Evolutionary conservation across 2,797 vertebrate species (phyloP), one percentile per base, ranked within the genome.

Genomic region (Holocentrus rufus): DNA sequence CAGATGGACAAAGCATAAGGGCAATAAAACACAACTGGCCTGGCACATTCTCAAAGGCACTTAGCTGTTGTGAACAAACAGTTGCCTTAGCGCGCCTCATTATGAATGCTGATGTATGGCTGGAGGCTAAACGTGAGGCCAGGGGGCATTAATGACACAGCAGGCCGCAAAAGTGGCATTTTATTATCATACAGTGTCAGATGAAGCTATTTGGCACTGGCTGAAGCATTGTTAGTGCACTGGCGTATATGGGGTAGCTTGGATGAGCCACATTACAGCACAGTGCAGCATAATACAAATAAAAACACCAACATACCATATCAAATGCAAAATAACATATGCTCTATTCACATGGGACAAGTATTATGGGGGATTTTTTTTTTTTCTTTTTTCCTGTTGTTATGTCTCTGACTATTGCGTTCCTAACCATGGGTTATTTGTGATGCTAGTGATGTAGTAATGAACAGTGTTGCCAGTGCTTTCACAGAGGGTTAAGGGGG

Each of bases 21-120:
- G 60, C 50, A 56, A 30, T 78, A 75, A 83, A 81, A 81, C 78
- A 59, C 70, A 84, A 73, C 11, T 54, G 56, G 59, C 58, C 65
- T 14, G 7, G 71, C 7, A 14, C 42, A 2, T 58, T 76, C 44
- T 49, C 39, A 34, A 14, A 0, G 68, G 72, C 74, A 58, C 55
- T 71, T 56, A 79, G 66, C 79, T 8, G 77, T 53, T 77, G 39
- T 2, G 65, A 65, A 79, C 76, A 14, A 65, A 62, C 30, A 47
- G 67, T 49, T 7, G 72, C 62, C 27, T 63, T 4, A 7, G 25
- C 23, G 31, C 1, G 44, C 27, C 47, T 75, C 63, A 50, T 83
- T 72, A 69, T 49, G 62, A 73, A 87, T 72, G 73, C 76, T 69
- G 74, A 83, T 69, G 76, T 69, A 46, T 50, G 62, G 66, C 58